Evolutionary conservation across 2,113 vertebrate genomes (phyloP), one percentile per base, ranked within the genome.

Genomic region (Chaenocephalus aceratus): DNA sequence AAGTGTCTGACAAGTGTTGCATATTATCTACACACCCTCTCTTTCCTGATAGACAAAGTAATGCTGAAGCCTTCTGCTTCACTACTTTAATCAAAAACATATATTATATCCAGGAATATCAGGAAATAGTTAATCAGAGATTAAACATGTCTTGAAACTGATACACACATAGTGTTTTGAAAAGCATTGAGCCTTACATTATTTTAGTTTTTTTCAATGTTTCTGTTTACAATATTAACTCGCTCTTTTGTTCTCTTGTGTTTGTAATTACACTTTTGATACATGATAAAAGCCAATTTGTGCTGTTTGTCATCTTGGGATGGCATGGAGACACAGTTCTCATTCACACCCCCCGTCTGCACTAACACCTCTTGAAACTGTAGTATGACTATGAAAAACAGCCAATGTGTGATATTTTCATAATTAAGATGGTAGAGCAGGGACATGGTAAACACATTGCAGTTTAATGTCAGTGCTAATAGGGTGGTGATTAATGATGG

Each of bases 381-480:
- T 66, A 53, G 21, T 57, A 49, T 86, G 46, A 72, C 56, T 48
- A 57, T 49, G 58, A 79, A 64, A 67, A 84, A 65, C 59, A 84
- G 44, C 34, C 18, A 13, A 2, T 23, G 23, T 74, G 12, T 88
- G 88, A 79, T 84, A 91, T 91, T 92, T 89, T 83, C 77, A 73
- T 80, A 86, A 90, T 88, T 80, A 85, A 75, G 60, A 70, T 15
- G 52, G 7, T 68, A 83, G 67, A 79, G 74, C 64, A 26, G 48
- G 36, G 36, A 67, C 58, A 59, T 5, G 8, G 72, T 77, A 79
- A 89, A 89, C 74, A 85, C 87, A 83, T 75, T 75, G 49, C 41
- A 57, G 68, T 77, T 84, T 84, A 84, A 86, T 85, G 60, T 80
- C 83, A 86, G 59, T 2, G 36, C 59, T 87, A 87, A 90, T 83